Evolutionary conservation across 2,888 invertebrate species (phyloP), one percentile per base, ranked within the genome.

Genomic region (Lymantria dispar): DNA sequence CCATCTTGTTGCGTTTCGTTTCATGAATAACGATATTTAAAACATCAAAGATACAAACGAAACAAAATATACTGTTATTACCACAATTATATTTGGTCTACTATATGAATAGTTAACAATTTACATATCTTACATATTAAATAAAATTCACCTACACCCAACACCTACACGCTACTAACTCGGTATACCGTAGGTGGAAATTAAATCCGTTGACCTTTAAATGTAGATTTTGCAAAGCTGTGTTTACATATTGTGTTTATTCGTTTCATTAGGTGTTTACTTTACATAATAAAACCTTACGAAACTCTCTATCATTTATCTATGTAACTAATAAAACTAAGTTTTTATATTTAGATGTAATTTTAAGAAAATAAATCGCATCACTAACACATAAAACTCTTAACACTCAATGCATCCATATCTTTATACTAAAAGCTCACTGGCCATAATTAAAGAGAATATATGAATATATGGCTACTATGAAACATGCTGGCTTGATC

Each of bases 1-100:
- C 65, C 66, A 66, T 62, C 42, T 61, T 52, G 45, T 42, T 38
- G 54, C 82, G 80, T 76, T 84, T 68, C 81, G 68, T 77, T 80
- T 52, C 48, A 75, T 64, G 59, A 22, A 22, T 22, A 22, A 22
- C 5, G 31, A 54, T 33, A 33, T 33, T 33, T 10, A 33, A 30
- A 33, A 22, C 22, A 22, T 3, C 22, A 33, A 33, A 33, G 33
- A n/a, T 10, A 33, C 33, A 10, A 33, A 10, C 8, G 3, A 22
- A 22, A 33, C 8, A 33, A 33, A 33, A 33, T 7, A 8, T 10
- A 33, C 10, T 33, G 1, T 33, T 33, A 8, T 33, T 33, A 10
- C 33, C 3, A 33, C 8, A 33, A 33, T 33, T 33, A 1, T 33
- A 7, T 33, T 33, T 33, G 1, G 8, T 10, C 33, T 33, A 33